Percentiles rank a stretch among this genome's conserved stretches.
Evolutionary conservation across 2,888 invertebrate genomes (phyloP).

Genomic region (Drosophila stalkeri): DNA sequence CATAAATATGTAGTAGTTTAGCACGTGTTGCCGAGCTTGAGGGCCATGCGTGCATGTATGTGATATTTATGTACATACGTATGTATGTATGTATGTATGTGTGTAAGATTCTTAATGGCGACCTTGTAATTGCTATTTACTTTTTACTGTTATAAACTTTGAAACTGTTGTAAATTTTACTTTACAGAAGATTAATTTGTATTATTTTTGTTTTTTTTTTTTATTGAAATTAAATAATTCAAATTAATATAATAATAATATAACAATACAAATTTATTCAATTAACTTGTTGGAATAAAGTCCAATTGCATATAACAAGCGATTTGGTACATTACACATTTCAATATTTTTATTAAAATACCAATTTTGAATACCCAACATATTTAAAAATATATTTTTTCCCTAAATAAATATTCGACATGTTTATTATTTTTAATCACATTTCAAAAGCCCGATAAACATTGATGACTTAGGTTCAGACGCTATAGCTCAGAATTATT

Average conservation of each 20-base stretch:
- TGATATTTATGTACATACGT: background rate
- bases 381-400: too few species aligned
- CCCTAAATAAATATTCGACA: background rate
- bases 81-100: background rate
- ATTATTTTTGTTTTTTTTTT: too few species aligned
- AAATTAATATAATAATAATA: too few species aligned
- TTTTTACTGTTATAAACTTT: slow-evolving; percentile 43
- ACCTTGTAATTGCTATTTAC: slow-evolving; percentile 34
- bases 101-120: slow-evolving; percentile 18
- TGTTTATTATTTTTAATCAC: background rate
- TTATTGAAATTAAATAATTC: too few species aligned
- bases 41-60: slow-evolving; percentile 2
- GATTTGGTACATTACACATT: too few species aligned
- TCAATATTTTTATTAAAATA: too few species aligned
- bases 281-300: too few species aligned
- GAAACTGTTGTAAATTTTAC: too few species aligned
- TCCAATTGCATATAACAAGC: too few species aligned
- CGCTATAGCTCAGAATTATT: background rate
- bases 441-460: background rate
- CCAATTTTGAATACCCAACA: too few species aligned
- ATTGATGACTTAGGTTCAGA: background rate
- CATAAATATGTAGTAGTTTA: slow-evolving; percentile 31
- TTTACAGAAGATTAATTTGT: too few species aligned
- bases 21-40: slow-evolving; percentile 51
- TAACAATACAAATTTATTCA: too few species aligned